Percentiles rank a stretch among this genome's conserved stretches.
These are phyloP conservation scores for Theretra japonica DNA, from an alignment of 2,888 invertebrate genomes.

Conservation along the genomic window DNA sequence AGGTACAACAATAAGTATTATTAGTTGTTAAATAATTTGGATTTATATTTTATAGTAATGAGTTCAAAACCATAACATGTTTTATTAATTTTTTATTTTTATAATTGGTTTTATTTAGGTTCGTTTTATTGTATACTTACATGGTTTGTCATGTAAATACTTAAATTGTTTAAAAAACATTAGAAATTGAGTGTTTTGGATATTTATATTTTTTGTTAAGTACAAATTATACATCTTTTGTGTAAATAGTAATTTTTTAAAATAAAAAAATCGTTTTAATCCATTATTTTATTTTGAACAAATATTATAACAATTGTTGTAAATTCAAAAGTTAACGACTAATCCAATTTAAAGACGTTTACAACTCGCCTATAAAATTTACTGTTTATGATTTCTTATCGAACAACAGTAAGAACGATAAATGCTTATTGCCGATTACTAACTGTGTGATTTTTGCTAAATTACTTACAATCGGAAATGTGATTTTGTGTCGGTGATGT, in stretches of 20 bases:
- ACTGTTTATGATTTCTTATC: neutral
- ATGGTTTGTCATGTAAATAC: neutral
- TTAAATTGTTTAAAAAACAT: neutral
- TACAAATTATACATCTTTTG: neutral
- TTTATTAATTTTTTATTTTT: conserved; percentile 14
- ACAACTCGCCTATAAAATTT: neutral
- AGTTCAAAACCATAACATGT: neutral
- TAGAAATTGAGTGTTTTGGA: neutral
- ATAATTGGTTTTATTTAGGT: conserved; percentile 4
- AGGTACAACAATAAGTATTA: conserved; percentile 45
- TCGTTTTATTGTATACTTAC: neutral
- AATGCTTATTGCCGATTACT: conserved; percentile 33
- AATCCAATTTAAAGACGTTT: neutral
- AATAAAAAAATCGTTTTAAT: neutral
- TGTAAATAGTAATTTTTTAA: neutral
- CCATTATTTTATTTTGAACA: neutral
- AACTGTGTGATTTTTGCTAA: conserved; percentile 23
- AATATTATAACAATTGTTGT: neutral
- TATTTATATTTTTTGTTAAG: conserved; percentile 5
- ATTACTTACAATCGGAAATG: conserved; percentile 23
- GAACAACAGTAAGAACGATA: conserved; percentile 7
- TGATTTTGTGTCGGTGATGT: conserved; percentile 25
- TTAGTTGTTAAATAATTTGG: conserved; percentile 36
- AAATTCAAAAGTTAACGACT: neutral
- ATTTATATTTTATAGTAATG: neutral